A percentile compares a stretch with the other conserved stretches of the same genome.
phyloP scores from a whole-genome alignment of 1,140 invertebrate species.

The Meloidogyne floridensis region DNA sequence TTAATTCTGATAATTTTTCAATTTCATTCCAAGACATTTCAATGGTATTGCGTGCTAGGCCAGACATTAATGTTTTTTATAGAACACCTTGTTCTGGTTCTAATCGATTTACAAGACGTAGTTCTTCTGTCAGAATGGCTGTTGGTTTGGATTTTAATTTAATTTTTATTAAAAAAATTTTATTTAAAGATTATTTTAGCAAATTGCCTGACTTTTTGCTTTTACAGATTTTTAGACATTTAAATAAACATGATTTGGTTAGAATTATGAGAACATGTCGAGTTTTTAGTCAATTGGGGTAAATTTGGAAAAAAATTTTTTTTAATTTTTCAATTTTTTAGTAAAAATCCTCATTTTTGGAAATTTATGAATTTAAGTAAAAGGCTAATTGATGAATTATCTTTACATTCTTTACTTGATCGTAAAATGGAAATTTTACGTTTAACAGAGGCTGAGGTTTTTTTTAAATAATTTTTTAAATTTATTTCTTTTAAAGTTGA shows the following conservation, averaged over 20 bases:
- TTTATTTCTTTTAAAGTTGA: slow-evolving; percentile 4
- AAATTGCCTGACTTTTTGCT: slow-evolving; percentile 15
- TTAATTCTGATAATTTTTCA: slow-evolving; percentile 23
- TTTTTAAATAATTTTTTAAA: not conserved
- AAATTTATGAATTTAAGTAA: slow-evolving; percentile 26
- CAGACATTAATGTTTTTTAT: slow-evolving; percentile 31
- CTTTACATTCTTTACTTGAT: slow-evolving; percentile 21
- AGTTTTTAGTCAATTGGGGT: slow-evolving; percentile 24
- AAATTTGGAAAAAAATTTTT: not conserved
- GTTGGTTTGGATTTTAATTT: slow-evolving; percentile 1
- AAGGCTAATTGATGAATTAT: slow-evolving; percentile 15
- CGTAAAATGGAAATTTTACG: slow-evolving; percentile 20
- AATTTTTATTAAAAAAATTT: not conserved
- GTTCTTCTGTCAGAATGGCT: slow-evolving; percentile 4
- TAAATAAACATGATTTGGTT: slow-evolving; percentile 27
- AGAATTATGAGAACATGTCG: slow-evolving; percentile 25
- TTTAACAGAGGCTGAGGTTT: slow-evolving; percentile 23
- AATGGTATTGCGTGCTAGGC: slow-evolving; percentile 21
- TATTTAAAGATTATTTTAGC: slow-evolving; percentile 19
- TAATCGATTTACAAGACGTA: slow-evolving; percentile 22
- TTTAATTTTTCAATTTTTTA: not conserved
- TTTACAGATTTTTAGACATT: slow-evolving; percentile 26
- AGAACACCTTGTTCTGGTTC: slow-evolving; percentile 22
- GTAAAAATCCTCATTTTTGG: slow-evolving; percentile 18
- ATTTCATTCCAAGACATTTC: slow-evolving; percentile 30